Evolutionary conservation across 2,797 vertebrate genomes (phyloP).

Genomic region (Scyliorhinus canicula): DNA sequence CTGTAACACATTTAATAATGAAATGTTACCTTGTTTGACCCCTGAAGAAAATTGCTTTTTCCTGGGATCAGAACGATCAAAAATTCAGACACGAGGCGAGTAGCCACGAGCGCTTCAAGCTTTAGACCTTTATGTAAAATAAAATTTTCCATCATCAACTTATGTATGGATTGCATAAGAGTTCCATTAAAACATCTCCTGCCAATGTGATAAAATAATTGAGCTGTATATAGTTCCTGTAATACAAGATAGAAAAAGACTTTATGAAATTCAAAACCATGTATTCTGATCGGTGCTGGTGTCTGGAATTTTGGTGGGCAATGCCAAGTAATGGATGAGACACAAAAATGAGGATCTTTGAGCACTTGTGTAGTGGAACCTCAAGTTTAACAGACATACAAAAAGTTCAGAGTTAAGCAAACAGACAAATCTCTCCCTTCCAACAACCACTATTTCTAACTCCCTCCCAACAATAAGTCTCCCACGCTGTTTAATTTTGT

Average conservation of each 20-base stretch:
- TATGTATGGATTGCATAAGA: not conserved
- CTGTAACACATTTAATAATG: slow-evolving; percentile 31
- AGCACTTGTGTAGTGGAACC: not conserved
- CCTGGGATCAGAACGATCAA: slow-evolving; percentile 67
- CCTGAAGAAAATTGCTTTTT: slow-evolving; percentile 69
- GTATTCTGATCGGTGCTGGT: not conserved
- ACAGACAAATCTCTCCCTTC: not conserved
- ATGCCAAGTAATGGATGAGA: not conserved
- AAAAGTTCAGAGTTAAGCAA: not conserved
- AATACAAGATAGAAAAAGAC: not conserved
- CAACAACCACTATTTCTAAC: not conserved
- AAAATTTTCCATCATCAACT: not conserved
- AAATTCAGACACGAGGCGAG: slow-evolving; percentile 78
- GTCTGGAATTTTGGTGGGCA: not conserved
- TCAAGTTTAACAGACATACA: not conserved
- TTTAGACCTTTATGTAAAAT: slow-evolving; percentile 66
- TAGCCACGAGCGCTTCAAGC: slow-evolving; percentile 71
- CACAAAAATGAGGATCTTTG: not conserved
- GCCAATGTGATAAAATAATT: not conserved
- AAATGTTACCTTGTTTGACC: slow-evolving; percentile 69
- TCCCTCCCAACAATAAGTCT: not conserved
- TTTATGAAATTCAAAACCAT: not conserved
- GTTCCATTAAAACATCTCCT: not conserved
- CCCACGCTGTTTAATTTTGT: not conserved
- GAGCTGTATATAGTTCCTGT: not conserved